Percentiles rank a stretch among this genome's conserved stretches.
phyloP scores from a whole-genome alignment of 2,113 vertebrate species.

The Entomyzon cyanotis region DNA sequence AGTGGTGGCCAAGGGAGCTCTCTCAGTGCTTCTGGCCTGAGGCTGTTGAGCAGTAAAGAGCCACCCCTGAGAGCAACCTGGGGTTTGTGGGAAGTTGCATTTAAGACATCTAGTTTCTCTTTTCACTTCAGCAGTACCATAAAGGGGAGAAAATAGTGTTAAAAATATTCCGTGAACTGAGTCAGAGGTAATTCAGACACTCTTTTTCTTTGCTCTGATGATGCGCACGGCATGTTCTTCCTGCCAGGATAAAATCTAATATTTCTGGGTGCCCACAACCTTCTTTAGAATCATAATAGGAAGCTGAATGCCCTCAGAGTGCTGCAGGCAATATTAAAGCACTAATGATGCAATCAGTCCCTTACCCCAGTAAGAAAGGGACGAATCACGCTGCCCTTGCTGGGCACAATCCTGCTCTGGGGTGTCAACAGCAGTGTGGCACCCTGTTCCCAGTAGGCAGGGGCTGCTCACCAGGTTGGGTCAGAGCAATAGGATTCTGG shows the following conservation, averaged over 20 bases:
- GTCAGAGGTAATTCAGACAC: background rate
- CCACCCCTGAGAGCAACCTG: background rate
- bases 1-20: accelerated
- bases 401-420: background rate
- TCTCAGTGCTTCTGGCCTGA: background rate
- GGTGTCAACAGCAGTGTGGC: too few species aligned
- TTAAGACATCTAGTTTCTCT: background rate
- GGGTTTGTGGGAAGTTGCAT: background rate
- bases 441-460: background rate
- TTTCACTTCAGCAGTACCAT: background rate
- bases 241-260: constrained; percentile 26
- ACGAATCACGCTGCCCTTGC: background rate
- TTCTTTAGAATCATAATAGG: background rate
- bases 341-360: constrained; percentile 40
- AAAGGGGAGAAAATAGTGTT: background rate
- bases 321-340: background rate
- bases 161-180: background rate
- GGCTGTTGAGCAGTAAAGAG: background rate
- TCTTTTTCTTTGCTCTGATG: constrained; percentile 1
- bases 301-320: constrained; percentile 2
- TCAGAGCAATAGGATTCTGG: background rate
- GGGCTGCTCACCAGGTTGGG: background rate
- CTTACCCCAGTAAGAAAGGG: background rate
- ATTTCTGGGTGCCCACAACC: constrained; percentile 6
- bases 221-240: background rate